Base-by-base conservation (phyloP, 2,888 invertebrate species). In the Pollenia labialis region DNA sequence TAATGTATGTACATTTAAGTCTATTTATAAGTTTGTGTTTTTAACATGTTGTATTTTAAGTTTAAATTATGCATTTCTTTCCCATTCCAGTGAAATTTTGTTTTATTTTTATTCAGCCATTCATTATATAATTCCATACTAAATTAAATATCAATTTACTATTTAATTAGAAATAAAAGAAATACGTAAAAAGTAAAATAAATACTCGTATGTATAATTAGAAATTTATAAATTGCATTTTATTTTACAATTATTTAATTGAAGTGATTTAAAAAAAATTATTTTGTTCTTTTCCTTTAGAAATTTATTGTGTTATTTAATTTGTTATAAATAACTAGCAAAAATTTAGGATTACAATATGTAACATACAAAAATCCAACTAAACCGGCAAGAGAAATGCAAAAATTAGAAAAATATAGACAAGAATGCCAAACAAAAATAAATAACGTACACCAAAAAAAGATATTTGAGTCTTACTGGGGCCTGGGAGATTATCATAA, bases 51-150 rank as follows among this genome's bases (percentile, higher is more conserved):
- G 32, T 32, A 9, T 74, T 77, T 77, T 77, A 77, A 82, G 76
- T 74, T 71, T 82, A 85, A 85, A 81, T 79, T 79, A 79, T 77
- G 56, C 77, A 85, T 82, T 79, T 81, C 66, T 68, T 81, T 77
- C 54, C 64, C 54, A 54, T 32, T 64, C 58, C 71, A n/a, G 11
- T 52, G 66, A 52, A 60, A 50, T 52, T 72, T 58, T 58, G 0
- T 64, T 71, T 44, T 71, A 23, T 54, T 71, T 74, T 84, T 42
- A 71, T 32, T 84, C 40, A 42, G 85, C 81, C 81, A 81, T 83
- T 75, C 69, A 82, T 50, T 32, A 48, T 62, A 50, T 74, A 68
- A 60, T 80, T 71, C 42, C 69, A 64, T 23, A 64, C 9, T 76
- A 54, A 71, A 71, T 64, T 64, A n/a, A 62, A 64, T 75, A 79